Conservation (phyloP, 2,797 vertebrate species). For the Euphonia xanthogaster region DNA sequence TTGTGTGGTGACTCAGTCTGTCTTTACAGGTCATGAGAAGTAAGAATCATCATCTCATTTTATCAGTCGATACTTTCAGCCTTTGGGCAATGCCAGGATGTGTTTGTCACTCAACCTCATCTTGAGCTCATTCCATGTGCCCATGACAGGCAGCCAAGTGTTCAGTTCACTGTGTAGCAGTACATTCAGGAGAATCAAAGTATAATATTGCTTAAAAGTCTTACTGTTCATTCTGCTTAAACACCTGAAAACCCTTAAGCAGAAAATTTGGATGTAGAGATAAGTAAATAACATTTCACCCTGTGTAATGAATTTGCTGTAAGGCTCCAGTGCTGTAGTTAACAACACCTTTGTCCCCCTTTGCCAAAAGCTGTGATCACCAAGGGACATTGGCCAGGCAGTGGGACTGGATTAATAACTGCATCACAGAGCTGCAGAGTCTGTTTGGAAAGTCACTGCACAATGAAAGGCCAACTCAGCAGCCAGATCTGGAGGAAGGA, state of each 20-base stretch:
- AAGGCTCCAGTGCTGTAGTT: background rate
- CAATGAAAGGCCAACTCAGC: background rate
- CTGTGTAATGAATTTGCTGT: background rate
- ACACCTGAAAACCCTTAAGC: background rate
- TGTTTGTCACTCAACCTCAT: background rate
- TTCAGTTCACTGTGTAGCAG: background rate
- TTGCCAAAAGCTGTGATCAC: background rate
- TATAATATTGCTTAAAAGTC: background rate
- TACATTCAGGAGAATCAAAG: background rate
- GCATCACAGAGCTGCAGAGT: background rate
- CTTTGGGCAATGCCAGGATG: background rate
- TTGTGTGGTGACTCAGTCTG: background rate
- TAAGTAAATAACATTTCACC: background rate
- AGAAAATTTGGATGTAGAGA: background rate
- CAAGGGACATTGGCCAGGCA: background rate
- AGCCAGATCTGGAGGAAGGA: background rate
- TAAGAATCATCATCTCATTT: background rate
- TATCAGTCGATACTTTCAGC: background rate
- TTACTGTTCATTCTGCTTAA: background rate
- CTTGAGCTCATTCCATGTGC: background rate
- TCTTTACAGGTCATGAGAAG: background rate
- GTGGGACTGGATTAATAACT: background rate
- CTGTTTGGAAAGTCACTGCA: background rate
- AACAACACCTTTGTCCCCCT: background rate
- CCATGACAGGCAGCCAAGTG: background rate